phyloP scores from a whole-genome alignment of 1,140 invertebrate genomes.

The Daktulosphaira vitifoliae region DNA sequence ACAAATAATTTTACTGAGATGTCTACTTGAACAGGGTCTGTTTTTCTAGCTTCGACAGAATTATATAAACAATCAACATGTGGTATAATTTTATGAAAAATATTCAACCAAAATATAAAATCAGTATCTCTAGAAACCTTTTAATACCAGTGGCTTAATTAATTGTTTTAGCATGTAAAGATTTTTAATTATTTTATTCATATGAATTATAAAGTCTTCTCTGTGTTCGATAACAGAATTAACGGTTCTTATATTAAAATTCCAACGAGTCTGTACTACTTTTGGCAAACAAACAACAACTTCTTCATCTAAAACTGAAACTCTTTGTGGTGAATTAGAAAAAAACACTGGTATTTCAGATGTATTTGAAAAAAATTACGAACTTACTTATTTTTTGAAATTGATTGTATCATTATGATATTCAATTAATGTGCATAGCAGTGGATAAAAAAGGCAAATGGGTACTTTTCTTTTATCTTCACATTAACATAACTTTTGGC shows the following conservation, averaged over 20 bases:
- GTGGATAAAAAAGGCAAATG: slow-evolving; percentile 40
- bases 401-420: slow-evolving; percentile 12
- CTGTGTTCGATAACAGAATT: slow-evolving; percentile 13
- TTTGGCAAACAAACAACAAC: not conserved
- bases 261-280: not conserved
- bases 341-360: slow-evolving; percentile 33
- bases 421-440: slow-evolving; percentile 26
- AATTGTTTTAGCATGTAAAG: not conserved
- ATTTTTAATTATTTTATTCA: not conserved
- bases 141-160: too few relatives aligned
- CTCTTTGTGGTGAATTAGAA: slow-evolving; percentile 23
- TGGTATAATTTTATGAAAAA: slow-evolving; percentile 13
- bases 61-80: slow-evolving; percentile 12
- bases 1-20: not conserved
- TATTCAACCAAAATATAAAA: not conserved
- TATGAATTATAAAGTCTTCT: not conserved
- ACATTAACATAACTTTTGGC: slow-evolving; percentile 38
- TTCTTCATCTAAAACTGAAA: slow-evolving; percentile 6
- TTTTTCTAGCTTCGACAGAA: not conserved
- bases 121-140: not conserved
- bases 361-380: too few relatives aligned
- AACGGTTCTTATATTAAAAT: too few relatives aligned
- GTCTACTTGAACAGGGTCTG: not conserved
- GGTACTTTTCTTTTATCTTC: slow-evolving; percentile 38
- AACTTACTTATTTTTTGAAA: not conserved